Percentiles rank a stretch among this genome's conserved stretches.
Conservation (phyloP, 1,140 invertebrate species). For the Anoplolepis gracilipes region DNA sequence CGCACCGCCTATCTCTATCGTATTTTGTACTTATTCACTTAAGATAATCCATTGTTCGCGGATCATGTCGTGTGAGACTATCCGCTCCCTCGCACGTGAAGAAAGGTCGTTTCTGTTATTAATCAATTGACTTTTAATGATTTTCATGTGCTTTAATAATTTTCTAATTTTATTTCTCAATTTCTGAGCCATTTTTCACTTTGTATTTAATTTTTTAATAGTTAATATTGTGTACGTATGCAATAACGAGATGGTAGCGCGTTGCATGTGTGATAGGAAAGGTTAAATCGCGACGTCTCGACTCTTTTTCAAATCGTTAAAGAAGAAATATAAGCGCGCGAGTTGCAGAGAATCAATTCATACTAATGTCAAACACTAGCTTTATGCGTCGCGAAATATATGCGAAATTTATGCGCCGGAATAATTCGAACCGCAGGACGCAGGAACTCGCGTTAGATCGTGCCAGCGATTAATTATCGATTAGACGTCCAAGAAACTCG, state of each 20-base stretch:
- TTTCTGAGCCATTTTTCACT: not conserved
- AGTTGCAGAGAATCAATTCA: slow-evolving; percentile 28
- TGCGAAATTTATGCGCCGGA: slow-evolving; percentile 9
- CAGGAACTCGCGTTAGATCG: slow-evolving; percentile 26
- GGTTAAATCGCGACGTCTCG: slow-evolving; percentile 12
- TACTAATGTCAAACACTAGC: slow-evolving; percentile 26
- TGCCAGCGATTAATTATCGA: slow-evolving; percentile 37
- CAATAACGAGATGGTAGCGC: not conserved
- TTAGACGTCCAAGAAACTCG: not conserved
- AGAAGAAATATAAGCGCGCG: not conserved
- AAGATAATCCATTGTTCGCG: not conserved
- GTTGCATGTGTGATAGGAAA: not conserved
- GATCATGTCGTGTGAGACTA: not conserved
- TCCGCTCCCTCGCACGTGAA: not conserved
- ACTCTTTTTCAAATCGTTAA: not conserved
- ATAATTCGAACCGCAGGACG: slow-evolving; percentile 5
- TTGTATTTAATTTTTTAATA: slow-evolving; percentile 10
- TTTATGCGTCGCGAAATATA: not conserved
- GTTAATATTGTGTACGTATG: not conserved
- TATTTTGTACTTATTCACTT: not conserved
- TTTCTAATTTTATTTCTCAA: not conserved
- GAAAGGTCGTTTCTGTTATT: not conserved
- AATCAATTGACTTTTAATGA: not conserved
- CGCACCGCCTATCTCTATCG: not conserved
- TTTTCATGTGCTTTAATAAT: not conserved